Base-by-base conservation (phyloP, 1,140 invertebrate genomes). In the Dinoponera quadriceps region DNA sequence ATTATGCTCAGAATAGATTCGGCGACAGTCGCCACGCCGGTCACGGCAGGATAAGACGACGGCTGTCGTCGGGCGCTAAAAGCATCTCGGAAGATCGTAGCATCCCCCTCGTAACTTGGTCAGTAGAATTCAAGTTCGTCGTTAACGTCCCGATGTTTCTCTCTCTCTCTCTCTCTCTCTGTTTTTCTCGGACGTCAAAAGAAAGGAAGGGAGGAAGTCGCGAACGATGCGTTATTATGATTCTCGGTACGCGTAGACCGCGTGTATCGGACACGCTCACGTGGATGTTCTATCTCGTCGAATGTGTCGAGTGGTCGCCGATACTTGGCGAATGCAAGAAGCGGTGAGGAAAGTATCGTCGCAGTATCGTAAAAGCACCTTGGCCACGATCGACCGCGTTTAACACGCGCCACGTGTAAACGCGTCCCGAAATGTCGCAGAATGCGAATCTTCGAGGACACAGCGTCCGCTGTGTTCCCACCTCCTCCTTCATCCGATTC, bases 1-100 rank as follows among this genome's bases (percentile, higher is more conserved):
- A 78, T 78, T 55, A 44, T 29, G 33, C 62, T 25, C 59, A 9
- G 63, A 69, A 80, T 69, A 80, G 33, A 68, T 68, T 78, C 16
- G 63, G 14, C 49, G 29, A 68, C 68, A 77, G 20, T 54, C 14
- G 7, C 2, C 59, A 25, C 59, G 27, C 3, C 20, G 57, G 13
- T 55, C 54, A n/a, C n/a, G 54, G 7, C 14, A 51, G 44, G 59
- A 54, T 54, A 51, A 66, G 25, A 66, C 44, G 25, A 33, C 27
- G 16, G 22, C n/a, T 27, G 13, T 22, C 22, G 59, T 44, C 38
- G 7, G 0, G 0, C 11, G 51, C 13, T 44, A 57, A 78, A 78
- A 68, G 11, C 20, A 68, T 78, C 18, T 57, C 33, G 33, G 16
- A 18, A 68, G 57, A 55, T 48, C 25, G 3, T 25, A 75, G 14